phyloP scores from a whole-genome alignment of 2,797 vertebrate species.

The Macroramphosus scolopax region DNA sequence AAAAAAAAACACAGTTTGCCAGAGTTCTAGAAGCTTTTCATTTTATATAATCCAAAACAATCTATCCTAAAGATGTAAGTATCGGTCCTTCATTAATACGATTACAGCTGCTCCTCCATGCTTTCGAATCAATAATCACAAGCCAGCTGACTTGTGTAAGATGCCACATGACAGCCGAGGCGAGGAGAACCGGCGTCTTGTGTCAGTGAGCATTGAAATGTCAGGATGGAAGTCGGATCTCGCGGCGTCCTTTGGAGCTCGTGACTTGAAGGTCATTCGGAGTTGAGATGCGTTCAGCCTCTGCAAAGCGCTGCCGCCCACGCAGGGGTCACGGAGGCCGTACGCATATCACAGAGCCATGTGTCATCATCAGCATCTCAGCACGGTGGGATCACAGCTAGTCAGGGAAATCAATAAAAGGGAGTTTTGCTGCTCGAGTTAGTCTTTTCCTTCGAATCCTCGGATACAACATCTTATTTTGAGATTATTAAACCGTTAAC shows the following conservation, averaged over 20 bases:
- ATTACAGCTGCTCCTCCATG: slow-evolving; percentile 7
- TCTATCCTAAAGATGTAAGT: no score
- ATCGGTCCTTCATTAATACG: neutral
- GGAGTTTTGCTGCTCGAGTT: no score
- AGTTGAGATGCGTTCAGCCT: slow-evolving; percentile 40
- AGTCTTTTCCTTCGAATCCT: no score
- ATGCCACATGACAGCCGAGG: slow-evolving; percentile 17
- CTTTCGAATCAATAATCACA: slow-evolving; percentile 28
- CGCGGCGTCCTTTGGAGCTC: slow-evolving; percentile 46
- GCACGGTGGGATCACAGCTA: neutral
- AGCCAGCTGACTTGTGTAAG: slow-evolving; percentile 12
- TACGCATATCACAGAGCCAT: slow-evolving; percentile 30
- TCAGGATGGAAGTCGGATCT: slow-evolving; percentile 26
- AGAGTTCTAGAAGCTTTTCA: slow-evolving; percentile 2
- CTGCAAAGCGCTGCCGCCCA: slow-evolving; percentile 30
- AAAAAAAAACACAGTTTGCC: neutral
- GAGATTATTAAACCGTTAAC: no score
- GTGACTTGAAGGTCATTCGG: slow-evolving; percentile 50
- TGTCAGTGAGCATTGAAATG: slow-evolving; percentile 45
- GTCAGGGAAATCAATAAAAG: slow-evolving; percentile 12
- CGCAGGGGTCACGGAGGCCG: slow-evolving; percentile 51
- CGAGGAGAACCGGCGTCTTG: slow-evolving; percentile 17
- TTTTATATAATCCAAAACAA: neutral
- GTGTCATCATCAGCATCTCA: slow-evolving; percentile 13
- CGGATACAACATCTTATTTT: no score